phyloP scores from a whole-genome alignment of 2,113 vertebrate genomes.

The Paradoxurus hermaphroditus region DNA sequence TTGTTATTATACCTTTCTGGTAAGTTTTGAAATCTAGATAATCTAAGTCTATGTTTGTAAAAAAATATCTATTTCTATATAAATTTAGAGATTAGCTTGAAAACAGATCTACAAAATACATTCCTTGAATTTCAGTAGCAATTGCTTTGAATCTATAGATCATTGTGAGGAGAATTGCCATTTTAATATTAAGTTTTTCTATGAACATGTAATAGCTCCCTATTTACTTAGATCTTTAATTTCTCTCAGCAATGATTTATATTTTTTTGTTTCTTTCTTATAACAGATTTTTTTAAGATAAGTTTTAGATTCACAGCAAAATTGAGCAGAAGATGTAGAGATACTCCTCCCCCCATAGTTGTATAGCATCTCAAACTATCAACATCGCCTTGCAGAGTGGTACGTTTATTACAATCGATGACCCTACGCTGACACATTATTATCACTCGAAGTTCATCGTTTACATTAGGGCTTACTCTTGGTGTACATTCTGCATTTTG shows the following conservation, averaged over 20 bases:
- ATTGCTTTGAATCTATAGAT: neutral
- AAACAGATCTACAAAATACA: neutral
- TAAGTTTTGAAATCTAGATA: neutral
- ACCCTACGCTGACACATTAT: neutral
- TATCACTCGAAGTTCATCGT: neutral
- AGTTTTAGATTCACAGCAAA: neutral
- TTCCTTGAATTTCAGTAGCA: neutral
- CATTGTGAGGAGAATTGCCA: neutral
- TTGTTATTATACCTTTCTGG: neutral
- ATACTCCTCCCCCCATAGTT: neutral
- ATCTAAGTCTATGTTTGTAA: neutral
- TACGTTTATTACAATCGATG: neutral
- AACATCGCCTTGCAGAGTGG: neutral
- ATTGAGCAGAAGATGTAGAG: neutral
- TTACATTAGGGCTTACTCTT: too few species aligned
- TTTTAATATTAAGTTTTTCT: neutral
- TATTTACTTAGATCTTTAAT: neutral
- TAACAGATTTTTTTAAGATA: neutral
- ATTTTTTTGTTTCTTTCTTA: neutral
- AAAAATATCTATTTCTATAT: neutral
- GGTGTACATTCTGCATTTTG: too few species aligned
- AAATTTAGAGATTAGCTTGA: neutral
- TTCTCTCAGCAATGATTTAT: neutral
- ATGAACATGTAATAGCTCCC: neutral
- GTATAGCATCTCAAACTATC: neutral